Base-by-base conservation (phyloP, 2,113 vertebrate species). In the Istiophorus platypterus region DNA sequence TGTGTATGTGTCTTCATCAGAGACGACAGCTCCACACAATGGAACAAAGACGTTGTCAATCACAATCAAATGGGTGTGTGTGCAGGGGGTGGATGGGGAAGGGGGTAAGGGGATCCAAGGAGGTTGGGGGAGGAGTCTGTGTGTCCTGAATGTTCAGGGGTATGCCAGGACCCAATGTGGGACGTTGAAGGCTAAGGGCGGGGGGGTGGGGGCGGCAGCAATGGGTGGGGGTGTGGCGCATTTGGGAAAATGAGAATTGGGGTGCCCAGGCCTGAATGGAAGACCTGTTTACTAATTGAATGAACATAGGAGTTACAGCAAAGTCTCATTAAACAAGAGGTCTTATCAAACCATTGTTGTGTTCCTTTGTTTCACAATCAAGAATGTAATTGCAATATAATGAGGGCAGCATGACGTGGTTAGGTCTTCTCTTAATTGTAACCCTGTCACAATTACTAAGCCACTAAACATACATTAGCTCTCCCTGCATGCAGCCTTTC, bases 41-140 rank as follows among this genome's bases (percentile, higher is more conserved):
- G 90, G 94, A 90, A 95, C 94, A 95, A 96, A 95, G 91, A 91
- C 79, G 79, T 89, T 94, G 95, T 94, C 95, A 95, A 90, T 95
- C 95, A 95, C 95, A 95, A 95, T 95, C 94, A 95, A 94, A 94
- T 89, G 91, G 87, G 89, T 93, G 91, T 92, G 92, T 88, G 80
- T 39, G 85, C 24, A 31, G 54, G 81, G 71, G 81, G 58, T 63
- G 74, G 59, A 62, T n/a, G 86, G 68, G 61, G 72, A 57, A 62
- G 78, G 73, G 69, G 72, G 51, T 47, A 54, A 54, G 51, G 67
- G 83, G 72, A 81, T 87, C 74, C 24, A 8, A 71, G 87, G 70
- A 85, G 82, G 76, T 75, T 81, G 86, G 89, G 81, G 93, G 90
- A 88, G 90, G 87, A 89, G 90, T 82, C 80, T 89, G 74, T 89